phyloP scores from a whole-genome alignment of 1,140 invertebrate species.

The Pseudomyrmex dendroicus region DNA sequence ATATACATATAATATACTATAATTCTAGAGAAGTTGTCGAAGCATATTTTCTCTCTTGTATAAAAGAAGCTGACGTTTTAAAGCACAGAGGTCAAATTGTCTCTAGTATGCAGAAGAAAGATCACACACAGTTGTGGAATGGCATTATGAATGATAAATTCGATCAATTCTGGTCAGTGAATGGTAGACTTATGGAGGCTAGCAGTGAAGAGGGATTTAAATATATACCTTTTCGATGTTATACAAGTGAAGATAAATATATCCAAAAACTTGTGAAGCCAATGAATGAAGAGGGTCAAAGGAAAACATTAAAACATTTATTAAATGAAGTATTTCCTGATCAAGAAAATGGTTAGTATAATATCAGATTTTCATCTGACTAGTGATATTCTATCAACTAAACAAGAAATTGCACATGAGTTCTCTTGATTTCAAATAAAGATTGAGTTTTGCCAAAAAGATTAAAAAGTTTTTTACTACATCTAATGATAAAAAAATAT shows the following conservation, averaged over 20 bases:
- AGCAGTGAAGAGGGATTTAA: constrained; percentile 92
- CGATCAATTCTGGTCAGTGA: constrained; percentile 99
- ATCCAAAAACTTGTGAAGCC: constrained; percentile 92
- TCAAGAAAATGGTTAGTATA: constrained; percentile 83
- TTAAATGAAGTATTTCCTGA: constrained; percentile 90
- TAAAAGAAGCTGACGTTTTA: constrained; percentile 99
- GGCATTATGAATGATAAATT: constrained; percentile 98
- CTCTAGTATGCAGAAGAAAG: constrained; percentile 98
- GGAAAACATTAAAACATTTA: constrained; percentile 90
- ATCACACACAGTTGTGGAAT: constrained; percentile 98
- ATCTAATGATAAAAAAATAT: no score
- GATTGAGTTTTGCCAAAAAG: no score
- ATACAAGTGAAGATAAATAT: constrained; percentile 91
- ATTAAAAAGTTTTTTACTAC: no score
- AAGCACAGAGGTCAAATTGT: constrained; percentile 97
- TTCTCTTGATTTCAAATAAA: no score
- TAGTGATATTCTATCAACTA: no score
- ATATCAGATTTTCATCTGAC: no score
- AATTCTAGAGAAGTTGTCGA: constrained; percentile 94
- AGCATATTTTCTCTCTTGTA: constrained; percentile 96
- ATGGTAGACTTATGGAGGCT: constrained; percentile 97
- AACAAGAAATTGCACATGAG: no score
- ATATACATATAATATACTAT: constrained; percentile 4
- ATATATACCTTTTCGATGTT: constrained; percentile 96
- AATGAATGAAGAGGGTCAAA: constrained; percentile 89